Conservation (phyloP, 2,113 vertebrate genomes). For the Cervus canadensis region DNA sequence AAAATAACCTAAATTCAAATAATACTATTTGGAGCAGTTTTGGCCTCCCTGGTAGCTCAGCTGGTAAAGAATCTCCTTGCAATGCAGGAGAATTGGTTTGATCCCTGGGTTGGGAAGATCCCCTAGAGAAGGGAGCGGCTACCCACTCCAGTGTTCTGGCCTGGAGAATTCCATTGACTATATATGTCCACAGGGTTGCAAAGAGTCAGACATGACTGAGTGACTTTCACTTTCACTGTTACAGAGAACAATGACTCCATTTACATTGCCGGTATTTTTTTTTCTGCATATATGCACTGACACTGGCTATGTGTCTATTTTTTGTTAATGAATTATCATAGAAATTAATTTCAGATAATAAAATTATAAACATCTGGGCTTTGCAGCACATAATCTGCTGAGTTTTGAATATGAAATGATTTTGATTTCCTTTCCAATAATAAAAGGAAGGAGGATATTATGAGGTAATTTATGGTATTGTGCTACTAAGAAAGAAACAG, state of each 20-base stretch:
- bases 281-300: not conserved
- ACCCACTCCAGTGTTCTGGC: not conserved
- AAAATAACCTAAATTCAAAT: not conserved
- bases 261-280: not conserved
- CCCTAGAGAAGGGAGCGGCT: not conserved
- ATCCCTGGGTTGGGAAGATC: not conserved
- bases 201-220: not conserved
- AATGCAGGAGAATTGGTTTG: not conserved
- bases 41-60: not conserved
- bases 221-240: not conserved
- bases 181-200: not conserved
- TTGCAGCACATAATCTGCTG: not conserved
- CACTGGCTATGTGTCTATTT: not conserved
- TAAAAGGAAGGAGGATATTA: not conserved
- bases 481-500: not conserved
- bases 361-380: not conserved
- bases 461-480: not conserved
- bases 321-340: not conserved
- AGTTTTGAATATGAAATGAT: slow-evolving; percentile 42
- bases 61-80: not conserved
- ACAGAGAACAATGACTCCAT: not conserved
- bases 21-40: not conserved
- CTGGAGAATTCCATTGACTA: not conserved
- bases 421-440: slow-evolving; percentile 10
- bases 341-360: not conserved